Evolutionary conservation across 2,888 invertebrate species (phyloP), one percentile per base, ranked within the genome.

Genomic region (Scaptomyza flava): DNA sequence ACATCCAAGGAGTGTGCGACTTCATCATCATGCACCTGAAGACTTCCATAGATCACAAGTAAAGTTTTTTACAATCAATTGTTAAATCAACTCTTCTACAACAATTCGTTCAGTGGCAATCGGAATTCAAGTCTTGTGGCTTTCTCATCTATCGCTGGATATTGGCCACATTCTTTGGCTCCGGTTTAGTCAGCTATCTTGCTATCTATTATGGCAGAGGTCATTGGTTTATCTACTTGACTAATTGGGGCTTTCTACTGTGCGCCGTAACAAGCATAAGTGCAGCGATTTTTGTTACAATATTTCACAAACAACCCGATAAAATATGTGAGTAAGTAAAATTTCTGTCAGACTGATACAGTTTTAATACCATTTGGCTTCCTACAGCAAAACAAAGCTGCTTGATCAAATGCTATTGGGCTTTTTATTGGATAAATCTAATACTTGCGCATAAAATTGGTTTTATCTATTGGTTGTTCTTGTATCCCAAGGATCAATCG

Each of bases 31-130:
- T 45, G 38, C 53, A 0, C 54, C 43, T 2, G 8, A 52, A 1
- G 69, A 79, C 34, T 81, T 81, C n/a, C 30, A 53, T 0, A 50
- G 79, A 33, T 84, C 82, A 0, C 85, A 81, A 54, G 81, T 82
- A 3, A 41, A 50, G 58, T 46, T 12, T 4, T 27, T 2, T 6
- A 5, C 9, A 20, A 23, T 31, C 12, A 1, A 14, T 8, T 43
- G 2, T 17, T 23, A 14, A 6, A 3, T 6, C 2, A 33, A 33
- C 30, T 31, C n/a, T 8, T 23, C 6, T 3, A 2, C 14, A 1
- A 27, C 5, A 2, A 5, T 33, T 14, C 14, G 6, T 23, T 6
- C 20, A 81, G 78, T 81, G 85, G 85, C 81, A 85, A 51, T 6
- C 51, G 2, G 46, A 36, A 1, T 8, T n/a, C 0, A 72, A 17